Conservation (phyloP, 2,888 invertebrate genomes). For the Tuberolachnus salignus region DNA sequence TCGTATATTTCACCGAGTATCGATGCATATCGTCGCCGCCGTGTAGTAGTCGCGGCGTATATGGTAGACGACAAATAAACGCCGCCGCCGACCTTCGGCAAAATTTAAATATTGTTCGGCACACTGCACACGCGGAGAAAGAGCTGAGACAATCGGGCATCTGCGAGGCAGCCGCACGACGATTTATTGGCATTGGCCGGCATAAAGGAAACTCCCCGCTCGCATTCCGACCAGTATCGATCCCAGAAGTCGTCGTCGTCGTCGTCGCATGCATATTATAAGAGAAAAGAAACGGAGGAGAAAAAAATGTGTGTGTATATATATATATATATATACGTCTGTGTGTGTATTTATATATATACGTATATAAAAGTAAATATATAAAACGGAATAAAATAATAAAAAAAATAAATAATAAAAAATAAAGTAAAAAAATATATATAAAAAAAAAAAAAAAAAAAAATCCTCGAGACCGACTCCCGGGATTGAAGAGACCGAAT, state of each 20-base stretch:
- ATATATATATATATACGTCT: not conserved
- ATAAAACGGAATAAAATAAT: constrained; percentile 30
- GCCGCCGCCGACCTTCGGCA: constrained; percentile 55
- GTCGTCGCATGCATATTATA: constrained; percentile 33
- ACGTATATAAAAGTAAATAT: constrained; percentile 28
- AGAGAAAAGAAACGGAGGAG: constrained; percentile 21
- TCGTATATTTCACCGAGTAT: constrained; percentile 26
- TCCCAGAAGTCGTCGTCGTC: constrained; percentile 50
- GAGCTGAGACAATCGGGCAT: constrained; percentile 46
- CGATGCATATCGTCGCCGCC: constrained; percentile 40
- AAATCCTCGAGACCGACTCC: constrained; percentile 43
- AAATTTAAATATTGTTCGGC: constrained; percentile 55
- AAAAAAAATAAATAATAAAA: constrained; percentile 5
- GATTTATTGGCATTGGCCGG: constrained; percentile 55
- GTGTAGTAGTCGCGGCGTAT: constrained; percentile 36
- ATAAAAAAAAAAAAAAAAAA: constrained; percentile 38
- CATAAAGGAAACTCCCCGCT: constrained; percentile 57
- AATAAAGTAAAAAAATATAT: too few species aligned
- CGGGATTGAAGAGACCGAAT: constrained; percentile 54
- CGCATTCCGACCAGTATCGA: constrained; percentile 57
- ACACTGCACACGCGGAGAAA: not conserved
- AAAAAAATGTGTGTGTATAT: constrained; percentile 8
- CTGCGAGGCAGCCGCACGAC: constrained; percentile 28
- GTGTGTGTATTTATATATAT: not conserved
- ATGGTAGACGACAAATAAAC: constrained; percentile 56